These are phyloP conservation scores for Eristalis tenax DNA, from an alignment of 2,888 invertebrate genomes.

Conservation along the genomic window DNA sequence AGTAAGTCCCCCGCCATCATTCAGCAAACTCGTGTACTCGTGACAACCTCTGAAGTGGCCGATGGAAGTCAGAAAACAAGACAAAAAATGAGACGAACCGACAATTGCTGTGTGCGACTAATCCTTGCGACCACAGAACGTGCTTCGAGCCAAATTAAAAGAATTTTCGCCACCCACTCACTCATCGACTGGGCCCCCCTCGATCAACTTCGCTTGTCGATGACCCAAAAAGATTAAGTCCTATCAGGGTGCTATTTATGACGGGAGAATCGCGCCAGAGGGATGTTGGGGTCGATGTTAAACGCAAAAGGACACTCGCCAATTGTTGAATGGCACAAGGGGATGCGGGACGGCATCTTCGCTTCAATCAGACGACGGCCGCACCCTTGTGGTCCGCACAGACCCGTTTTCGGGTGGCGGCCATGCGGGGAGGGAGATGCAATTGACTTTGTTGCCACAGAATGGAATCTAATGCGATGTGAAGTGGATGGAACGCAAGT, in stretches of 20 bases:
- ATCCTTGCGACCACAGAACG: conserved; percentile 51
- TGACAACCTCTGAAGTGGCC: not conserved
- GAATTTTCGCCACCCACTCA: conserved; percentile 27
- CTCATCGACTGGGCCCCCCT: not conserved
- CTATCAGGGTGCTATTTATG: conserved; percentile 28
- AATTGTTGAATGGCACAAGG: conserved; percentile 49
- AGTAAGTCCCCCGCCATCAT: not conserved
- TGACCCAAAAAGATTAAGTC: conserved; percentile 46
- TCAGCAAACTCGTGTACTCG: not conserved
- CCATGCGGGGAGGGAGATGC: not conserved
- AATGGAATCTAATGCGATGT: not conserved
- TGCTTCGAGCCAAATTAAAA: conserved; percentile 45
- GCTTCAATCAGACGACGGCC: conserved; percentile 7
- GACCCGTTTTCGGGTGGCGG: not conserved
- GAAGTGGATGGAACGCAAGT: not conserved
- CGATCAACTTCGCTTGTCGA: conserved; percentile 18
- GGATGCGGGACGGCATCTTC: conserved; percentile 22
- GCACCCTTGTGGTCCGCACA: conserved; percentile 25
- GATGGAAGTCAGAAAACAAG: not conserved
- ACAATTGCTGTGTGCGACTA: conserved; percentile 13
- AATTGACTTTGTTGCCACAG: not conserved
- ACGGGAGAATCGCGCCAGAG: not conserved
- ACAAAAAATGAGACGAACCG: not conserved
- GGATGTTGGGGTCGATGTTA: conserved; percentile 1
- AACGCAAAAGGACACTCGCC: conserved; percentile 34